These are phyloP conservation scores for Trissonchulus latispiculum DNA, from an alignment of 2,888 invertebrate species.

Conservation along the genomic window DNA sequence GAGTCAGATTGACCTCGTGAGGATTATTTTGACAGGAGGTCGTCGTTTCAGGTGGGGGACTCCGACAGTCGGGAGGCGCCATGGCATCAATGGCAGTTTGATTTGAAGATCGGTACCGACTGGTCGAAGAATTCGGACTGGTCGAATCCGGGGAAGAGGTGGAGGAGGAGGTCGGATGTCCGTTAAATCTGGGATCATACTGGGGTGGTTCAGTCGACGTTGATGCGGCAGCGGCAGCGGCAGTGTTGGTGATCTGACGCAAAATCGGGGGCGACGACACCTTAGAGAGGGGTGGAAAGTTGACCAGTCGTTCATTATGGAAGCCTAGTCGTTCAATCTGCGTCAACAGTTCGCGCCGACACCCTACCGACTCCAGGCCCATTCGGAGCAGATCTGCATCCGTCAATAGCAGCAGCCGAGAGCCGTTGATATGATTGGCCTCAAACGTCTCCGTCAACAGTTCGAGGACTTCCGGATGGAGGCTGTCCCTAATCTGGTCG, in stretches of 20 bases:
- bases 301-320: conserved; percentile 16
- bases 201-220: not conserved
- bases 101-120: not conserved
- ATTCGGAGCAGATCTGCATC: conserved; percentile 38
- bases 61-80: too few species aligned
- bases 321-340: not conserved
- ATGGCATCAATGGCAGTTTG: too few species aligned
- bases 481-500: not conserved
- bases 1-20: not conserved
- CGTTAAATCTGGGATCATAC: not conserved
- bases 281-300: conserved; percentile 12
- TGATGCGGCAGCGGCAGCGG: not conserved
- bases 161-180: not conserved
- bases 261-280: not conserved
- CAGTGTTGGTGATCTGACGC: too few species aligned
- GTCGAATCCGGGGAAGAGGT: not conserved
- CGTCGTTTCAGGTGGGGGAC: not conserved
- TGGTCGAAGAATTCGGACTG: not conserved
- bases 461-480: not conserved
- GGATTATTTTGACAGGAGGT: not conserved
- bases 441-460: not conserved
- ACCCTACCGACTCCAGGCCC: conserved; percentile 41
- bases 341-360: conserved; percentile 23
- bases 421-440: conserved; percentile 42
- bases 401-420: conserved; percentile 38